Evolutionary conservation across 2,888 invertebrate species (phyloP).

Genomic region (Agriotes lineatus): DNA sequence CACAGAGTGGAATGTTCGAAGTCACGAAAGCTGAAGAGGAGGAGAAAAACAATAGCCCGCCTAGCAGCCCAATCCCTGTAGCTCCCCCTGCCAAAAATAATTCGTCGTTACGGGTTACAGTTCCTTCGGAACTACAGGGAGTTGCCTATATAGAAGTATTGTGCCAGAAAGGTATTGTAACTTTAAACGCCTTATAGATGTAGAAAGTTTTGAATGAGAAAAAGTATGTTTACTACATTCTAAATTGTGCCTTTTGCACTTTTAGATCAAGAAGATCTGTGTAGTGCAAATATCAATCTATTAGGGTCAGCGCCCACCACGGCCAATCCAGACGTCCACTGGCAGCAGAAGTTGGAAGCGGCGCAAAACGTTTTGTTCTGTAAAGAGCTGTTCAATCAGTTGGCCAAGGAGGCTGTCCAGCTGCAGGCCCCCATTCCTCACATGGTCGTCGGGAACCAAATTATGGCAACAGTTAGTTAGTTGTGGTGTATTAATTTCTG

Average conservation of each 20-base stretch:
- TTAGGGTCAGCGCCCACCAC: slow-evolving; percentile 81
- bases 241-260: no score
- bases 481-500: neutral
- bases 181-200: no score
- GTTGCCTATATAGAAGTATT: slow-evolving; percentile 96
- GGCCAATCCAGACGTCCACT: slow-evolving; percentile 83
- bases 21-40: slow-evolving; percentile 94
- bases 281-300: slow-evolving; percentile 84
- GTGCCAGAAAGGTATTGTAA: slow-evolving; percentile 86
- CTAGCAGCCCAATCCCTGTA: slow-evolving; percentile 65
- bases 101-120: slow-evolving; percentile 89
- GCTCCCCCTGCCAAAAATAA: slow-evolving; percentile 70
- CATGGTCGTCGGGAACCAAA: slow-evolving; percentile 97
- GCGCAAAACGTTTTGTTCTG: slow-evolving; percentile 98
- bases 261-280: slow-evolving; percentile 89
- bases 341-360: slow-evolving; percentile 97
- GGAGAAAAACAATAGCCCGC: slow-evolving; percentile 67
- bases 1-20: slow-evolving; percentile 95
- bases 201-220: no score
- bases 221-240: no score
- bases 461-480: slow-evolving; percentile 87
- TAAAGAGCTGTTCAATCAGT: slow-evolving; percentile 93
- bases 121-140: slow-evolving; percentile 95
- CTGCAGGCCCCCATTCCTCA: slow-evolving; percentile 94
- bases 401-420: slow-evolving; percentile 95